Evolutionary conservation across 2,797 vertebrate genomes (phyloP).

Genomic region (Rhinophrynus dorsalis): DNA sequence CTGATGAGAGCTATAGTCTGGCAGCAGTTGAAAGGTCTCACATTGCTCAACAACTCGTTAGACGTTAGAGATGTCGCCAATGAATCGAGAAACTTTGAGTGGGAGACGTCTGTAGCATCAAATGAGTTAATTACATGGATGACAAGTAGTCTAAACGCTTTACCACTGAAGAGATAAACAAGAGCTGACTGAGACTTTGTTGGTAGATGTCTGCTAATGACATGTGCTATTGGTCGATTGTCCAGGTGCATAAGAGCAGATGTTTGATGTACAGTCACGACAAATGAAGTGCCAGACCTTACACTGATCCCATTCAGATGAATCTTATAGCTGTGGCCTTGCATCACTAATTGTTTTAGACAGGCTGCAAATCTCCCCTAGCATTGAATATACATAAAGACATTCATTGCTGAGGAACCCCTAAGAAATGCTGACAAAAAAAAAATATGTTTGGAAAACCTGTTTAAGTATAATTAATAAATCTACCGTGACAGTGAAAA

Average conservation of each 20-base stretch:
- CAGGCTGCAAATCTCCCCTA: conserved; percentile 21
- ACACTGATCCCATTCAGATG: neutral
- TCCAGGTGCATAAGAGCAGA: neutral
- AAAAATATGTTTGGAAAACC: too few relatives aligned
- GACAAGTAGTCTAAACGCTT: neutral
- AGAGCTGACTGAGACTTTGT: neutral
- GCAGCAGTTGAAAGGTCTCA: too few relatives aligned
- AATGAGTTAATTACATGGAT: neutral
- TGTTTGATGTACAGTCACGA: neutral
- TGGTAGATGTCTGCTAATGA: neutral
- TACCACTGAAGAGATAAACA: neutral
- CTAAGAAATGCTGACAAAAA: neutral
- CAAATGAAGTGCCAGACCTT: conserved; percentile 2
- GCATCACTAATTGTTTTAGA: conserved; percentile 21
- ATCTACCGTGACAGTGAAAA: neutral
- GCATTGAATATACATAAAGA: conserved; percentile 20
- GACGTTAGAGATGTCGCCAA: too few relatives aligned
- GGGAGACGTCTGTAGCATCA: too few relatives aligned
- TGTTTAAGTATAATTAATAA: neutral
- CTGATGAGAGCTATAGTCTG: too few relatives aligned
- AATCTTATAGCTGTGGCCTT: conserved; percentile 4
- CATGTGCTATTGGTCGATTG: neutral
- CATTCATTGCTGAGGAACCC: neutral
- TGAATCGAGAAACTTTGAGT: too few relatives aligned
- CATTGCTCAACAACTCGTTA: too few relatives aligned